Base-by-base conservation (phyloP, 2,113 vertebrate species). In the Osmerus mordax region DNA sequence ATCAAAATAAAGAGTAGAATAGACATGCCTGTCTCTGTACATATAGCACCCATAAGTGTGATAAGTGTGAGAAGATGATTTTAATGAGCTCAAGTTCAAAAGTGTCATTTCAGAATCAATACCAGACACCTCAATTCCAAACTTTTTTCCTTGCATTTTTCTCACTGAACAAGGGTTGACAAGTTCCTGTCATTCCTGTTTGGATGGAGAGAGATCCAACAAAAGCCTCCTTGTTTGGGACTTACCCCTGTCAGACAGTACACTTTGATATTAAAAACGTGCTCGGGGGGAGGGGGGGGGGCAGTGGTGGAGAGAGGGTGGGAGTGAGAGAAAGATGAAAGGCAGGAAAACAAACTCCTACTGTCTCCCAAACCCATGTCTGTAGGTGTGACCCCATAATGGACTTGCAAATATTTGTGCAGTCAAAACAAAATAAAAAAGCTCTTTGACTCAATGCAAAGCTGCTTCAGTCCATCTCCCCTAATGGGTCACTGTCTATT, bases 201-300 rank as follows among this genome's bases (percentile, higher is more conserved):
- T 68, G 69, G 88, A 83, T 76, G 75, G 77, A 76, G 82, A 84
- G 76, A 77, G 83, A 82, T 55, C 85, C 80, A 88, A 85, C 80
- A 90, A 91, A 78, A 90, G 82, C 65, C 72, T 64, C 73, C 84
- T 85, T 78, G 84, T 67, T 79, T 76, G 70, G 86, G 80, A 73
- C 63, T 73, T 83, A 84, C 83, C 80, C 80, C 83, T 90, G 91
- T 91, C 87, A 87, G 89, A 90, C 89, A 84, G 89, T 74, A 73
- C 81, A 91, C 91, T 91, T 93, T 93, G 91, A 93, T 90, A 91
- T 91, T 91, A 92, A 92, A 93, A 92, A 91, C 89, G 87, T 84
- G 73, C 79, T 82, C 76, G 77, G 36, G 67, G 70, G 68, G 47
- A 14, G 21, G 56, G 53, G 47, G 32, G 18, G 59, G 28, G 72